phyloP scores from a whole-genome alignment of 1,140 invertebrate genomes.

The Sitophilus oryzae region DNA sequence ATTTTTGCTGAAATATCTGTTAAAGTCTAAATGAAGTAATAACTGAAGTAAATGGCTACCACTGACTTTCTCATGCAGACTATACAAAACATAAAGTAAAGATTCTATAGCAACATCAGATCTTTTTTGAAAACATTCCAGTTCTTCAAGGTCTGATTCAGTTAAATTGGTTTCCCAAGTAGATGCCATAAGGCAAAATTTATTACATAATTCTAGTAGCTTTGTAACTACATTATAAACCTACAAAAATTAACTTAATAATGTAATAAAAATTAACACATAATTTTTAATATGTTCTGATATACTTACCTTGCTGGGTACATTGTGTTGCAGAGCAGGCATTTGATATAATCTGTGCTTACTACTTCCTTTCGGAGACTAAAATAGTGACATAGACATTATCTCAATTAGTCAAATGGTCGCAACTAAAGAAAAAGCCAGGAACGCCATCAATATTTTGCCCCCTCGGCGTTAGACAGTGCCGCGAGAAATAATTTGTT shows the following conservation, averaged over 20 bases:
- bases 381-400: no score
- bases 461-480: no score
- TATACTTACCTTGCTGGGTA: slow-evolving; percentile 31
- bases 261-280: no score
- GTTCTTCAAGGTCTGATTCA: slow-evolving; percentile 42
- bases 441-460: no score
- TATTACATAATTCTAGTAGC: slow-evolving; percentile 51
- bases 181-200: slow-evolving; percentile 49
- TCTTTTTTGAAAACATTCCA: slow-evolving; percentile 43
- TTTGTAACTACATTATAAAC: slow-evolving; percentile 39
- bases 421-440: no score
- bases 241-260: slow-evolving; percentile 24
- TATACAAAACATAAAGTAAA: slow-evolving; percentile 55
- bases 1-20: slow-evolving; percentile 62
- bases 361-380: slow-evolving; percentile 19
- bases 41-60: slow-evolving; percentile 63
- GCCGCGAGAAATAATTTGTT: no score
- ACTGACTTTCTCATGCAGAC: slow-evolving; percentile 56
- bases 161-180: slow-evolving; percentile 47
- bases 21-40: slow-evolving; percentile 66
- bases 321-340: slow-evolving; percentile 35
- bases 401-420: no score
- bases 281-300: no score
- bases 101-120: slow-evolving; percentile 54
- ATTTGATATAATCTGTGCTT: slow-evolving; percentile 37